Evolutionary conservation across 1,140 invertebrate genomes (phyloP), one percentile per base, ranked within the genome.

Genomic region (Sycophila sp.): DNA sequence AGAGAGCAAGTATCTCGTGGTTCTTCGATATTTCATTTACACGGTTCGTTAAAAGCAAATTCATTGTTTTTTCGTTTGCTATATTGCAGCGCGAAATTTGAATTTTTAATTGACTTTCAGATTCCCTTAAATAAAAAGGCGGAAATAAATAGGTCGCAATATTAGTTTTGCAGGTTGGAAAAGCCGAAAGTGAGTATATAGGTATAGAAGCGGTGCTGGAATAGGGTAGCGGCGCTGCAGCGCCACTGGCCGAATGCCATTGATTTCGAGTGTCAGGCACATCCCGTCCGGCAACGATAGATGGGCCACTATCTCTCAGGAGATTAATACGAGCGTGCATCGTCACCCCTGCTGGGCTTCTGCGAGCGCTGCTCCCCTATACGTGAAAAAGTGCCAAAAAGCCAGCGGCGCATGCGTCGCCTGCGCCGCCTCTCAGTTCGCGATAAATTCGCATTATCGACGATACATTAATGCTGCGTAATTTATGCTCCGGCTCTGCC

Each of bases 361-460:
- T n/a, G n/a, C 40, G 45, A 10, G 19, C 28, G 7, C 17, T 36
- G 65, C n/a, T n/a, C n/a, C n/a, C n/a, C n/a, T n/a, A n/a, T n/a
- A n/a, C n/a, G 71, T 74, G 75, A 78, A 76, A 78, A 76, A 75
- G 67, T 28, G 32, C 55, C 47, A n/a, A 73, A 67, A 75, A 58
- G 8, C 36, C 64, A 49, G 68, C 69, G 56, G 68, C 69, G 67
- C 73, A 68, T 56, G 60, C 36, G 55, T 72, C 66, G 64, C 17
- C 62, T 58, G 53, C 45, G 65, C 72, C 56, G 51, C 47, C n/a
- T 45, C 7, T 13, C 42, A 32, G 34, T 36, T 60, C 24, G 42
- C 64, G 73, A 79, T 79, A 77, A 77, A 74, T 74, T 79, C 71
- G 72, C 70, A 77, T 76, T 77, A 77, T 76, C 73, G 72, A 71